Conservation (phyloP, 2,797 vertebrate genomes). For the Euphonia xanthogaster region DNA sequence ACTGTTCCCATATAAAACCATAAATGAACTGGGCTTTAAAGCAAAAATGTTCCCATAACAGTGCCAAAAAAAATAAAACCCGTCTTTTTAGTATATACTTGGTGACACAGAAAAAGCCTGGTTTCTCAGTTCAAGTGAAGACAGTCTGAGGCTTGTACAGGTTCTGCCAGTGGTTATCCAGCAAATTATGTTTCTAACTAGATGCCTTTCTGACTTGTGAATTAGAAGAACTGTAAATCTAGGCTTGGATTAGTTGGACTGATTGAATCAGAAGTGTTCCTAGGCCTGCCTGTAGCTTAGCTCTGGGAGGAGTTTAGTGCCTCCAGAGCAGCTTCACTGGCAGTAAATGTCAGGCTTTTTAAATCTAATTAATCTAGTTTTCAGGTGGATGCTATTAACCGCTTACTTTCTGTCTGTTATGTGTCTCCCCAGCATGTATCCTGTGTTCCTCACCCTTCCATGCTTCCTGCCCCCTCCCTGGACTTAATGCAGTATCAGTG, state of each 20-base stretch:
- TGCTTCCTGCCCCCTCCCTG: not conserved
- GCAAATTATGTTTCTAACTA: not conserved
- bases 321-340: not conserved
- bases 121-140: not conserved
- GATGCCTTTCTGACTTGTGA: not conserved
- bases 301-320: not conserved
- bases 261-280: fast-evolving
- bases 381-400: not conserved
- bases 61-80: not conserved
- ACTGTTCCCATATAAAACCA: not conserved
- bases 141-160: not conserved
- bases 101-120: not conserved
- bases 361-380: not conserved
- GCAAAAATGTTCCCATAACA: not conserved
- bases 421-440: not conserved
- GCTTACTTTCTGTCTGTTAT: not conserved
- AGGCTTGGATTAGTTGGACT: not conserved
- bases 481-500: not conserved
- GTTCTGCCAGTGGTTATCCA: not conserved
- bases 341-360: not conserved
- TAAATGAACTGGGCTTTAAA: not conserved
- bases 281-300: not conserved
- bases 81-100: not conserved
- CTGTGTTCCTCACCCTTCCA: not conserved
- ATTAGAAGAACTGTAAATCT: not conserved